Conservation (phyloP, 2,797 vertebrate genomes). For the Notamacropus eugenii region DNA sequence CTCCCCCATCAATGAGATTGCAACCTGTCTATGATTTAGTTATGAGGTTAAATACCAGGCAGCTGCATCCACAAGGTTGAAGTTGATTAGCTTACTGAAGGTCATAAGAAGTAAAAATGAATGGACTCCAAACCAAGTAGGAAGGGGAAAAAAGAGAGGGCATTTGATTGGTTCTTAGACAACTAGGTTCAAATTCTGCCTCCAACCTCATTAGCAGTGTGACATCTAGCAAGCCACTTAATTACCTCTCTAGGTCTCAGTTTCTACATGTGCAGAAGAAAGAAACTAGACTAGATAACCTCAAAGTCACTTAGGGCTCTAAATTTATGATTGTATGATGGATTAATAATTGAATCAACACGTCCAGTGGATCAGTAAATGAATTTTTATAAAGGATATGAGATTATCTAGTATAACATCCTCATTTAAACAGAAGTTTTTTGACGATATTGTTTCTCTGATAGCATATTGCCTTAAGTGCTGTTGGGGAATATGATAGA, state of each 20-base stretch:
- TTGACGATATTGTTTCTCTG: not conserved
- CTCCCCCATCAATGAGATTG: not conserved
- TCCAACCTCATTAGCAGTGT: too few species aligned
- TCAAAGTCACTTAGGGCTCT: not conserved
- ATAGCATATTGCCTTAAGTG: too few species aligned
- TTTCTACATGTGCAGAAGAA: not conserved
- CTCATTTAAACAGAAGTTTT: not conserved
- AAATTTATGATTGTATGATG: not conserved
- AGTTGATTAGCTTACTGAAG: not conserved
- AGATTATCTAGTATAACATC: not conserved
- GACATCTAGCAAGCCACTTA: too few species aligned
- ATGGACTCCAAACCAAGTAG: too few species aligned
- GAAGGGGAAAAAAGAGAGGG: too few species aligned
- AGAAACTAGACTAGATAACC: not conserved
- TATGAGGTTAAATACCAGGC: too few species aligned
- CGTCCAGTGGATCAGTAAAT: not conserved
- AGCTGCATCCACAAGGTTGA: too few species aligned
- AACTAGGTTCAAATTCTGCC: too few species aligned
- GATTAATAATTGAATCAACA: not conserved
- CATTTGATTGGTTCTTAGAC: too few species aligned
- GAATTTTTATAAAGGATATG: not conserved
- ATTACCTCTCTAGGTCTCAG: not conserved
- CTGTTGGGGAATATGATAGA: too few species aligned
- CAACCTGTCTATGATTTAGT: too few species aligned
- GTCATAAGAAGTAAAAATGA: too few species aligned